Evolutionary conservation across 2,113 vertebrate species (phyloP).

Genomic region (Eulemur rufifrons): DNA sequence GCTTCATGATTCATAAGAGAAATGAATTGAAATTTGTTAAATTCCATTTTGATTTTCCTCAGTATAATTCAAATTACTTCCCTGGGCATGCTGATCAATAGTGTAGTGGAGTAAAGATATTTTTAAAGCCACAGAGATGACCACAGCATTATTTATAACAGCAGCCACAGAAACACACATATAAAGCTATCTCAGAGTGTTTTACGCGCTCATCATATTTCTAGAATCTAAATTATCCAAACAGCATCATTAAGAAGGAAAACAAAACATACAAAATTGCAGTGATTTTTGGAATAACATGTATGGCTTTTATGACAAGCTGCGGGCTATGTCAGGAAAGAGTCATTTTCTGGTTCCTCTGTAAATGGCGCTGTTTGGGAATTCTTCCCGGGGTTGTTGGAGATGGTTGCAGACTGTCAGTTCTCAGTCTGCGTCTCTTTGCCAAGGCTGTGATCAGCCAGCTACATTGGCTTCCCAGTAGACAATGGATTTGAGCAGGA

Average conservation of each 20-base stretch:
- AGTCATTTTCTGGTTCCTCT: background rate
- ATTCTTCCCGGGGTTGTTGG: background rate
- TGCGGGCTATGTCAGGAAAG: background rate
- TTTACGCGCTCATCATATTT: background rate
- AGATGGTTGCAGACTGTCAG: accelerated
- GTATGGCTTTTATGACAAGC: background rate
- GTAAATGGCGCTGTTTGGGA: background rate
- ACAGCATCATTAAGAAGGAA: constrained; percentile 17
- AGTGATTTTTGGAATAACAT: constrained; percentile 8
- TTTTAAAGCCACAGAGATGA: constrained; percentile 43
- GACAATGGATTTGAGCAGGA: background rate
- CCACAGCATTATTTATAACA: background rate
- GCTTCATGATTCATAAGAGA: background rate
- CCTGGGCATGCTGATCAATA: background rate
- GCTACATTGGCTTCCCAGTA: background rate
- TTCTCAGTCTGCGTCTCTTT: background rate
- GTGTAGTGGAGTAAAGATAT: background rate
- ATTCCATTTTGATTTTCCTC: background rate
- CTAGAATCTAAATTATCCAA: constrained; percentile 9
- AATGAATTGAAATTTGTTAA: background rate
- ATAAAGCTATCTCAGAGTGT: background rate
- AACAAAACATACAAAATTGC: constrained; percentile 19
- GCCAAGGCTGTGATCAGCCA: background rate
- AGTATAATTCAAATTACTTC: constrained; percentile 24
- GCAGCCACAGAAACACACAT: background rate